Percentiles rank a stretch among this genome's conserved stretches.
Evolutionary conservation across 2,797 vertebrate species (phyloP).

Genomic region (Bradypodion ventrale): DNA sequence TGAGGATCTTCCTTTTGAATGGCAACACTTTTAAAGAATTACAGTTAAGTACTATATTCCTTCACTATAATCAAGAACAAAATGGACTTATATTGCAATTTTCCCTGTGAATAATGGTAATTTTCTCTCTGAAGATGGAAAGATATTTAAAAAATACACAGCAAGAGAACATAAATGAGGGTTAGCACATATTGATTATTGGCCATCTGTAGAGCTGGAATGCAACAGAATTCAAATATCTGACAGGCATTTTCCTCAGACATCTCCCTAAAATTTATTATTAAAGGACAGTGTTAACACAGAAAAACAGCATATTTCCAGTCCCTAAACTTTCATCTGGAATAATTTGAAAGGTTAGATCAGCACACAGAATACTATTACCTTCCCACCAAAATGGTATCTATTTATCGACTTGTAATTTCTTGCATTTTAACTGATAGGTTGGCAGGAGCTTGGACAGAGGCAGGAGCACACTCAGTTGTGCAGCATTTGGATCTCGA

Average conservation of each 20-base stretch:
- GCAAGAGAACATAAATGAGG: background rate
- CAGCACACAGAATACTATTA: no score
- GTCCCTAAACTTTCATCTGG: background rate
- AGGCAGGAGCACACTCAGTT: no score
- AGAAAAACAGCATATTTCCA: background rate
- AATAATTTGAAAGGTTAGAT: no score
- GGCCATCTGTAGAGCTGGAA: background rate
- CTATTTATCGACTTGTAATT: no score
- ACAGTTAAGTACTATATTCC: background rate
- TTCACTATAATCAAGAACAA: slow-evolving; percentile 18
- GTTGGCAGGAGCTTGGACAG: no score
- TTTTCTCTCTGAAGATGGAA: slow-evolving; percentile 14
- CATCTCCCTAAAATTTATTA: background rate
- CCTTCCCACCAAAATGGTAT: no score
- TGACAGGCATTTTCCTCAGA: background rate
- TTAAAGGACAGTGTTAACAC: no score
- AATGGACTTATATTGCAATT: background rate
- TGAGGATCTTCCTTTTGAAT: slow-evolving; percentile 14
- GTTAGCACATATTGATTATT: background rate
- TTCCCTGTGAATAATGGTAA: background rate
- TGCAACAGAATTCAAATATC: slow-evolving; percentile 1
- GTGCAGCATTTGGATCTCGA: no score
- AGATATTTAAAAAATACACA: background rate
- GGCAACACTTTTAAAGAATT: slow-evolving; percentile 20
- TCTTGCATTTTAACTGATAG: no score